Percentiles rank a stretch among this genome's conserved stretches.
Evolutionary conservation across 2,113 vertebrate species (phyloP).

Genomic region (Oncorhynchus gorbuscha): DNA sequence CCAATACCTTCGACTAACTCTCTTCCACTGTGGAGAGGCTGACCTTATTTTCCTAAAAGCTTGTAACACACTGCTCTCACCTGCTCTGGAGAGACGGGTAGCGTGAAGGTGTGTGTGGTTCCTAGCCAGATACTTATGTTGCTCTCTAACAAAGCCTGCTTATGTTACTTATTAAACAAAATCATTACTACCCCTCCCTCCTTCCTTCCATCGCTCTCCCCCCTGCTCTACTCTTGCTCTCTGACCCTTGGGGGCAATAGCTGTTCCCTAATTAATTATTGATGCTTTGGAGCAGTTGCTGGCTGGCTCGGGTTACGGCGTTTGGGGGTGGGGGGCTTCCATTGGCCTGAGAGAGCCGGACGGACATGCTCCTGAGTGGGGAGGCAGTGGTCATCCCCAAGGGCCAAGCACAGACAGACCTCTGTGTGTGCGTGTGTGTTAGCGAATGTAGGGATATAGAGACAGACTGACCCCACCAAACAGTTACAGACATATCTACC

Average conservation of each 20-base stretch:
- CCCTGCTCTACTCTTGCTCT: conserved; percentile 64
- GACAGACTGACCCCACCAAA: too few species aligned
- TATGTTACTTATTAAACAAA: conserved; percentile 72
- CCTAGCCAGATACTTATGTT: conserved; percentile 33
- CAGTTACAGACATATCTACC: too few species aligned
- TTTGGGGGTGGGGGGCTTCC: conserved; percentile 44
- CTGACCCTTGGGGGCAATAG: conserved; percentile 79
- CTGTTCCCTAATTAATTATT: conserved; percentile 88
- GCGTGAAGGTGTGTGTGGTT: not conserved
- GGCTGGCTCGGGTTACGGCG: conserved; percentile 73
- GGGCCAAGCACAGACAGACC: conserved; percentile 45
- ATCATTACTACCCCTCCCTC: conserved; percentile 38
- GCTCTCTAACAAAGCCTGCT: conserved; percentile 56
- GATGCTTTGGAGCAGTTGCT: conserved; percentile 82
- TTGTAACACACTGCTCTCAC: too few species aligned
- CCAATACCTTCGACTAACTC: conserved; percentile 17
- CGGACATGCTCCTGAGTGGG: conserved; percentile 57
- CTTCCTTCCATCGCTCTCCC: conserved; percentile 27
- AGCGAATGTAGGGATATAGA: conserved; percentile 13
- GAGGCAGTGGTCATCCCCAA: conserved; percentile 60
- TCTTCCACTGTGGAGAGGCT: not conserved
- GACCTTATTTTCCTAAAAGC: too few species aligned
- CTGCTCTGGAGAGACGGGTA: not conserved
- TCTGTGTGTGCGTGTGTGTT: conserved; percentile 17
- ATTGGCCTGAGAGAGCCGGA: conserved; percentile 61